phyloP scores from a whole-genome alignment of 2,113 vertebrate species.

The Tor tambroides region DNA sequence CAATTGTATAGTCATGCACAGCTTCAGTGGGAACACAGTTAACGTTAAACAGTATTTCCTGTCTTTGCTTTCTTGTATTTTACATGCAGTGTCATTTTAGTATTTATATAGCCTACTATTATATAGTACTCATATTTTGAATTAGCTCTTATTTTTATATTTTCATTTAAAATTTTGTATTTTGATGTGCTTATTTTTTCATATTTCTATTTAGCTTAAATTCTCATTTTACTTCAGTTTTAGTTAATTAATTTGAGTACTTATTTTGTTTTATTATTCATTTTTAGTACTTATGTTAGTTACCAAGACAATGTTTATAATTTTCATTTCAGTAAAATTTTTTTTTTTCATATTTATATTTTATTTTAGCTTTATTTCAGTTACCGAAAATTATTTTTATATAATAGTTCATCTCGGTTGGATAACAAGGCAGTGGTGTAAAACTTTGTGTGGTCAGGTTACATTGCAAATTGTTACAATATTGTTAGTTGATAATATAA shows the following conservation, averaged over 20 bases:
- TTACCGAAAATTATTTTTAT: neutral
- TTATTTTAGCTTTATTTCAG: too few relatives aligned
- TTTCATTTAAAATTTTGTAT: too few relatives aligned
- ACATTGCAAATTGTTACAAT: neutral
- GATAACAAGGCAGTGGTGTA: neutral
- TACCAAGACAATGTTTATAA: too few relatives aligned
- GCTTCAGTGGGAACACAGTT: neutral
- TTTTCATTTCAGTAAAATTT: too few relatives aligned
- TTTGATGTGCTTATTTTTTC: too few relatives aligned
- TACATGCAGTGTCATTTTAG: neutral
- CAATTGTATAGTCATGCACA: neutral
- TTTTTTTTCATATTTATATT: too few relatives aligned
- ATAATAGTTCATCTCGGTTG: too few relatives aligned
- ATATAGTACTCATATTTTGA: neutral
- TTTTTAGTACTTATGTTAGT: too few relatives aligned
- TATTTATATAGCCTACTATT: neutral
- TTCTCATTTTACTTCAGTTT: too few relatives aligned
- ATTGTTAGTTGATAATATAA: neutral
- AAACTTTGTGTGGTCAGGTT: neutral
- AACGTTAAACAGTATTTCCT: neutral
- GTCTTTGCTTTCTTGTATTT: neutral
- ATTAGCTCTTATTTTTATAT: neutral
- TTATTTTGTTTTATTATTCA: too few relatives aligned
- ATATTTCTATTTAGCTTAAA: too few relatives aligned
- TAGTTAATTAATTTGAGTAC: too few relatives aligned